Percentiles rank a stretch among this genome's conserved stretches.
phyloP scores from a whole-genome alignment of 2,888 invertebrate genomes.

The Caenorhabditis wallacei region DNA sequence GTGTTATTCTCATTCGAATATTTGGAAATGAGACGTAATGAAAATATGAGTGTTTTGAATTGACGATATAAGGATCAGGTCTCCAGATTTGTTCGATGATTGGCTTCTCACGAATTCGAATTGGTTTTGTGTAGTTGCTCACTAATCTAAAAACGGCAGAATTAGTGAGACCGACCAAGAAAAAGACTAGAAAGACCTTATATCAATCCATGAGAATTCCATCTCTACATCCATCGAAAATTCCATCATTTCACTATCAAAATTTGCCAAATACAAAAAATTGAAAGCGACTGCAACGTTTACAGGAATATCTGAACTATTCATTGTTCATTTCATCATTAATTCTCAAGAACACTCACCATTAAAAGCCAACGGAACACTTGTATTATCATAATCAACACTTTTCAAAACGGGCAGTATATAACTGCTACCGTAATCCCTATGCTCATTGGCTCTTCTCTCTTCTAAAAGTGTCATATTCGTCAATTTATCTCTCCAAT shows the following conservation, averaged over 20 bases:
- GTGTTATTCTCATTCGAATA: constrained; percentile 80
- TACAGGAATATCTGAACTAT: constrained; percentile 79
- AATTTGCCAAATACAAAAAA: constrained; percentile 80
- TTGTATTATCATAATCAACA: constrained; percentile 81
- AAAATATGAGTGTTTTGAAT: constrained; percentile 82
- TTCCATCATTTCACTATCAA: constrained; percentile 81
- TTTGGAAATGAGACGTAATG: constrained; percentile 82
- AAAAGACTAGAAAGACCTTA: constrained; percentile 48
- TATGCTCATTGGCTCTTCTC: constrained; percentile 56
- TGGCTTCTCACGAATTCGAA: constrained; percentile 78
- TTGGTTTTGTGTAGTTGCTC: constrained; percentile 81
- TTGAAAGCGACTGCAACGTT: constrained; percentile 78
- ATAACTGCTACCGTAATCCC: constrained; percentile 81
- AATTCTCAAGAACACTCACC: constrained; percentile 64
- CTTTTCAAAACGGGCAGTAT: constrained; percentile 78
- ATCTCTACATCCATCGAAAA: constrained; percentile 79
- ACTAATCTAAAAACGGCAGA: constrained; percentile 67
- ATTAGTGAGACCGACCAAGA: background rate
- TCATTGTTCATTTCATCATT: too few relatives aligned
- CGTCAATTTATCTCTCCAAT: constrained; percentile 56
- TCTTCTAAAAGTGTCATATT: constrained; percentile 59
- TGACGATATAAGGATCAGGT: constrained; percentile 82
- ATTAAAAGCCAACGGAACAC: constrained; percentile 79
- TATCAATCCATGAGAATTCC: constrained; percentile 79
- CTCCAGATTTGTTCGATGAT: constrained; percentile 81